Base-by-base conservation (phyloP, 2,113 vertebrate species). In the Grammomys dolichurus region DNA sequence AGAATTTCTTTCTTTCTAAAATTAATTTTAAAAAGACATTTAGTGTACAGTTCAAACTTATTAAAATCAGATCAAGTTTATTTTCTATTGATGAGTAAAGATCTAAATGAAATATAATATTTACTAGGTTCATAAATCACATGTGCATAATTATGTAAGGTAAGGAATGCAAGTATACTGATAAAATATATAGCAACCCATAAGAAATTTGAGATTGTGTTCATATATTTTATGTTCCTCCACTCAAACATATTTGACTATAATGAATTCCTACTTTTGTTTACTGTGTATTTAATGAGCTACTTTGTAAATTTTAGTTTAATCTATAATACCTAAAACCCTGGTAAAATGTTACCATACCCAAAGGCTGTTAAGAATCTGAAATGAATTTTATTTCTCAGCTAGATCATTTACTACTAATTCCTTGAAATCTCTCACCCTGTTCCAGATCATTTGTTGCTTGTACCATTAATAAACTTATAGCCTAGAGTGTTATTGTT, bases 361-460 rank as follows among this genome's bases (percentile, higher is more conserved):
- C 54, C 95, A 92, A 93, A 89, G 89, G 76, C 26, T 98, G 90
- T 96, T 97, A 94, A 93, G 63, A 84, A 77, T 95, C 85, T 58
- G 70, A 96, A 98, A 98, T 94, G 90, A 97, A 97, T 97, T 88
- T 90, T 92, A 75, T 76, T 97, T 95, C 28, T 96, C 65, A 93
- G 31, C 1, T 96, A 96, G 60, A 77, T 89, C 33, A 75, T 92
- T 96, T 96, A 93, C 75, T 48, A 70, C 90, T 95, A 89, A 96
- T 98, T 88, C 48, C 48, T 97, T 98, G 91, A 82, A 96, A 90
- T 82, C 48, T 87, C 76, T 85, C 96, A 97, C 77, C 73, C 46
- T 97, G 94, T 97, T 97, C 82, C 86, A 84, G 58, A 93, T 80
- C 0, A 60, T 93, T 96, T 97, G 69, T 97, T 80, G 0, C 75